Conservation (phyloP, 2,888 invertebrate genomes). For the Andrena bucephala region DNA sequence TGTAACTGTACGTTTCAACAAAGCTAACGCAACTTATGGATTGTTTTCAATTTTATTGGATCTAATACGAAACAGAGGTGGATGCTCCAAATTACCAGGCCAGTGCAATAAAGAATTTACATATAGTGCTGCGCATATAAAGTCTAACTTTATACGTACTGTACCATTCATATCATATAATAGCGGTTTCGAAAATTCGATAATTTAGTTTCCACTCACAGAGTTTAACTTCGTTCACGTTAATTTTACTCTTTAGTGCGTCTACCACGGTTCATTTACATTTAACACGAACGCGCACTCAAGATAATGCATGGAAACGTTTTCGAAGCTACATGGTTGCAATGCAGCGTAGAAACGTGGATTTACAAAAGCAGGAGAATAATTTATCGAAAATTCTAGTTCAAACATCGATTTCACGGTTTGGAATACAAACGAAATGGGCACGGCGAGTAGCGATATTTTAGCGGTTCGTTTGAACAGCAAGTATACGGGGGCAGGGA, state of each 20-base stretch:
- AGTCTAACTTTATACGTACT: slow-evolving; percentile 34
- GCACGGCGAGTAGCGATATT: slow-evolving; percentile 33
- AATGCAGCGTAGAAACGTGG: not conserved
- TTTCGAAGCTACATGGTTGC: not conserved
- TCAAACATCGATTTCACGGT: not conserved
- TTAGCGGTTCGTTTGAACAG: slow-evolving; percentile 32
- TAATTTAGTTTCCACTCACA: slow-evolving; percentile 21
- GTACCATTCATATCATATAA: slow-evolving; percentile 45
- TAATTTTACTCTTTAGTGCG: slow-evolving; percentile 18
- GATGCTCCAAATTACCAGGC: slow-evolving; percentile 35
- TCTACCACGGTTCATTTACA: slow-evolving; percentile 4
- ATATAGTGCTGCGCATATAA: slow-evolving; percentile 32
- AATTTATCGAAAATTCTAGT: not conserved
- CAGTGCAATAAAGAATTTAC: slow-evolving; percentile 60
- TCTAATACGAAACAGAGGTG: slow-evolving; percentile 25
- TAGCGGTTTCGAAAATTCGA: slow-evolving; percentile 57
- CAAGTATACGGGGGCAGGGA: slow-evolving; percentile 12
- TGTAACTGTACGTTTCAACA: slow-evolving; percentile 19
- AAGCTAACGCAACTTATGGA: slow-evolving; percentile 36
- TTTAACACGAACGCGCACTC: not conserved
- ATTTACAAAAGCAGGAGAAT: too few species aligned
- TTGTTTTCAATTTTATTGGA: slow-evolving; percentile 55
- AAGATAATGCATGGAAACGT: not conserved
- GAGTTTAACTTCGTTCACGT: slow-evolving; percentile 29
- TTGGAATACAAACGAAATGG: slow-evolving; percentile 20